phyloP scores from a whole-genome alignment of 2,797 vertebrate species.

The Onychomys arenicola region DNA sequence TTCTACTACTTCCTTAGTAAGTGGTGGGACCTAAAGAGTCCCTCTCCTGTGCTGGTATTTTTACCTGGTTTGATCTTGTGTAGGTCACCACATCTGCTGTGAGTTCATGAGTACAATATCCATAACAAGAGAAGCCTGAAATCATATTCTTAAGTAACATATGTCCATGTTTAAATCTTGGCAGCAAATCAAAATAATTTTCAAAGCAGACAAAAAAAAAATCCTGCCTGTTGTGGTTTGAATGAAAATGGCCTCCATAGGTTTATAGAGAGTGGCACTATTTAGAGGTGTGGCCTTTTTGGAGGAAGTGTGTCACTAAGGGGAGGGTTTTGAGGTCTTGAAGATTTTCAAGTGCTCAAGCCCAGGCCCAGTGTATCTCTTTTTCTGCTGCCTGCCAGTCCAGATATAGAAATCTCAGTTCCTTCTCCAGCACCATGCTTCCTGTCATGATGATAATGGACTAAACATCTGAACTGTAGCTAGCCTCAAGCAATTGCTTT shows the following conservation, averaged over 20 bases:
- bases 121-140: not conserved
- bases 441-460: not conserved
- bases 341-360: not conserved
- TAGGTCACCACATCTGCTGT: not conserved
- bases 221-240: not conserved
- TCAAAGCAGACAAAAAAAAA: not conserved
- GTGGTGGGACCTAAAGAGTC: no score
- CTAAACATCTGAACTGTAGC: not conserved
- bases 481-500: not conserved
- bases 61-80: not conserved
- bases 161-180: not conserved
- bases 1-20: not conserved
- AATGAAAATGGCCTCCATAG: not conserved
- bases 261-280: not conserved
- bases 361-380: not conserved
- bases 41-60: not conserved
- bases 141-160: not conserved
- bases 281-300: not conserved
- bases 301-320: not conserved
- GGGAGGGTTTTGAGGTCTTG: not conserved
- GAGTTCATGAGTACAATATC: not conserved
- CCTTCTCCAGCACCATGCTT: not conserved
- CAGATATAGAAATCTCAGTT: not conserved
- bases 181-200: conserved; percentile 15
- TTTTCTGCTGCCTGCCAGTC: not conserved